A percentile compares a stretch with the other conserved stretches of the same genome.
These are phyloP conservation scores for Arvicanthis niloticus DNA, from an alignment of 2,113 vertebrate species.

Conservation along the genomic window DNA sequence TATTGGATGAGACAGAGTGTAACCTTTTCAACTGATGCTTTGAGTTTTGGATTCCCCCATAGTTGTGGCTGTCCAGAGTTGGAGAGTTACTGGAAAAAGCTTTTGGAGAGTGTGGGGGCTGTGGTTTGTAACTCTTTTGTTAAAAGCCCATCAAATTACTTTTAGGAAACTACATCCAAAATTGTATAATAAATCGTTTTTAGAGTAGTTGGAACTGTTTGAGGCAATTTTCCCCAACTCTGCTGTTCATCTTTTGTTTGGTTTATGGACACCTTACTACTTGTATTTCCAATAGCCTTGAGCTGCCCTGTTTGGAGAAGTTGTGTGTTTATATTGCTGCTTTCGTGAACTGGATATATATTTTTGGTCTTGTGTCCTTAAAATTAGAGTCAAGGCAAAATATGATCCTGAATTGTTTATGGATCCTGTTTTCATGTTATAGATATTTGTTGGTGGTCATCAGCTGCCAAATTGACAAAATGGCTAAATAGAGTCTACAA, in stretches of 20 bases:
- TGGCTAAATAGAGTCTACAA: slow-evolving; percentile 29
- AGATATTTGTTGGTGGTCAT: slow-evolving; percentile 63
- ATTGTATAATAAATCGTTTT: slow-evolving; percentile 60
- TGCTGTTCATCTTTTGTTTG: slow-evolving; percentile 58
- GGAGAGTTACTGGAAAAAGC: slow-evolving; percentile 36
- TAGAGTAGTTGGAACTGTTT: slow-evolving; percentile 34
- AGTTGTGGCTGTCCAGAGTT: slow-evolving; percentile 28
- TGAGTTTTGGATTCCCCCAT: slow-evolving; percentile 60
- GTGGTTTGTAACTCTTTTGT: slow-evolving; percentile 67
- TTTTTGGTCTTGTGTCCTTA: slow-evolving; percentile 30
- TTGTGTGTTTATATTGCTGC: slow-evolving; percentile 61
- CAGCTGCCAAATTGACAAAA: slow-evolving; percentile 32
- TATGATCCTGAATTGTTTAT: slow-evolving; percentile 37
- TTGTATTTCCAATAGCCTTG: slow-evolving; percentile 68
- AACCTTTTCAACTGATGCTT: slow-evolving; percentile 52
- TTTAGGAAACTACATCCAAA: slow-evolving; percentile 55
- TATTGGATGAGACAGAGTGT: slow-evolving; percentile 50
- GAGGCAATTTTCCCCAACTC: slow-evolving; percentile 37
- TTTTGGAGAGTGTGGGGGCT: slow-evolving; percentile 64
- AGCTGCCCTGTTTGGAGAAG: slow-evolving; percentile 70
- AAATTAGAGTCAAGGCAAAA: slow-evolving; percentile 53
- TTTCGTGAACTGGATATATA: slow-evolving; percentile 58
- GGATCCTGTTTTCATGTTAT: slow-evolving; percentile 67
- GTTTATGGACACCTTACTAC: slow-evolving; percentile 51
- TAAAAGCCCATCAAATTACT: slow-evolving; percentile 39